These are phyloP conservation scores for Clarias fuscus DNA, from an alignment of 2,797 vertebrate species.

Conservation along the genomic window DNA sequence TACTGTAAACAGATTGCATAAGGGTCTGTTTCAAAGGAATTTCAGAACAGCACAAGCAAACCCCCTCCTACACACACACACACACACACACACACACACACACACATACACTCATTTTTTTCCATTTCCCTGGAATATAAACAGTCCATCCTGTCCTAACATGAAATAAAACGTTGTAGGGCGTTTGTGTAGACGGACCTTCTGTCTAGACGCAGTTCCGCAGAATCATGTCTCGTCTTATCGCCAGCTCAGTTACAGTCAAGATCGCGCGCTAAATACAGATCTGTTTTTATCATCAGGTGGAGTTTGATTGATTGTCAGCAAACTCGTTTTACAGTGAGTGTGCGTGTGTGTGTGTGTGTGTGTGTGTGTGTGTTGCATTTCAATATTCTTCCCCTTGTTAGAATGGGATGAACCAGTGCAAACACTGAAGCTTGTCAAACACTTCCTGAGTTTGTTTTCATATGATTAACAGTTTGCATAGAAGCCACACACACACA, in stretches of 20 bases:
- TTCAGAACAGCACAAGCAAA: not conserved
- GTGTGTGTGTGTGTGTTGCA: not conserved
- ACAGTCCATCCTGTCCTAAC: not conserved
- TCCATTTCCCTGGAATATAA: not conserved
- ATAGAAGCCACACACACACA: not conserved
- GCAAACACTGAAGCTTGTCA: not conserved
- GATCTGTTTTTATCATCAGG: not conserved
- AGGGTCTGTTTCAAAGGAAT: slow-evolving; percentile 22
- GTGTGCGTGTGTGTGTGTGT: not conserved
- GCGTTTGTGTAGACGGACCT: not conserved
- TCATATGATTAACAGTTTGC: not conserved
- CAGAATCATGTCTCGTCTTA: not conserved
- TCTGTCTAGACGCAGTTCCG: not conserved
- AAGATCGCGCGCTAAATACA: not conserved
- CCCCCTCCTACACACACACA: not conserved
- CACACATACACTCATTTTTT: not conserved
- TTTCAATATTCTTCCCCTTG: not conserved
- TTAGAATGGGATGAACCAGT: not conserved
- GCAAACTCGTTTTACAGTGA: not conserved
- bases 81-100: slow-evolving; percentile 1
- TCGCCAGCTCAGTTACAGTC: not conserved
- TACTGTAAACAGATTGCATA: slow-evolving; percentile 46
- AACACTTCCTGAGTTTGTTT: not conserved
- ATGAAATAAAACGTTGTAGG: not conserved
- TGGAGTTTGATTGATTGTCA: not conserved